Conservation (phyloP, 2,113 vertebrate genomes). For the Onychostruthus taczanowskii region DNA sequence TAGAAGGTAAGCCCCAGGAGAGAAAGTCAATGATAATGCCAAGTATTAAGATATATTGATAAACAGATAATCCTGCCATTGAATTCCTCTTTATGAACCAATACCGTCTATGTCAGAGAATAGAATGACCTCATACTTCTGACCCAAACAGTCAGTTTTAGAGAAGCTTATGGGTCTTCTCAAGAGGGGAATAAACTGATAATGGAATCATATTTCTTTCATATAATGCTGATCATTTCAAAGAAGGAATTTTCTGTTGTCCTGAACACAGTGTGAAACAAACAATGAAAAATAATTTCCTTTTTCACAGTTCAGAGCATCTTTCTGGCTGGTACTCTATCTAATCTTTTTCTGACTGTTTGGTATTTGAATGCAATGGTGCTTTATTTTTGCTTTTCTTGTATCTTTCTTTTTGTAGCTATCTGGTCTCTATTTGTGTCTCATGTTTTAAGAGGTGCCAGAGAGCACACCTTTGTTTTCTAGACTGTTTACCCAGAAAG, state of each 20-base stretch:
- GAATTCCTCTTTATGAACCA: conserved; percentile 6
- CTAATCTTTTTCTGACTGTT: not conserved
- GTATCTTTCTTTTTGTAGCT: not conserved
- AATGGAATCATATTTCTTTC: conserved; percentile 23
- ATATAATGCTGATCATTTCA: not conserved
- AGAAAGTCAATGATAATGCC: not conserved
- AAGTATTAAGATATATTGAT: not conserved
- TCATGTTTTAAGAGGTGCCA: not conserved
- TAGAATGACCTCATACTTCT: not conserved
- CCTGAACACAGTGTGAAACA: not conserved
- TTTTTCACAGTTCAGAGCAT: not conserved
- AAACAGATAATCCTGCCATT: conserved; percentile 1
- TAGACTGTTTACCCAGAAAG: not conserved
- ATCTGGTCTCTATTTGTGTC: not conserved
- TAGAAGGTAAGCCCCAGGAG: not conserved
- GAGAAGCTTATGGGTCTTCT: not conserved
- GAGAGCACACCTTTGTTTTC: not conserved
- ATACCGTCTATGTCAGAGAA: not conserved
- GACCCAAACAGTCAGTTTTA: not conserved
- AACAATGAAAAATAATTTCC: not conserved
- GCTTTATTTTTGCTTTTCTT: not conserved
- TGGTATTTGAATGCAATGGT: not conserved
- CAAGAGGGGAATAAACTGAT: not conserved
- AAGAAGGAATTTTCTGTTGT: not conserved
- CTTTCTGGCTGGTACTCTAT: not conserved